Evolutionary conservation across 2,888 invertebrate genomes (phyloP).

Genomic region (Caradrina clavipalpis): DNA sequence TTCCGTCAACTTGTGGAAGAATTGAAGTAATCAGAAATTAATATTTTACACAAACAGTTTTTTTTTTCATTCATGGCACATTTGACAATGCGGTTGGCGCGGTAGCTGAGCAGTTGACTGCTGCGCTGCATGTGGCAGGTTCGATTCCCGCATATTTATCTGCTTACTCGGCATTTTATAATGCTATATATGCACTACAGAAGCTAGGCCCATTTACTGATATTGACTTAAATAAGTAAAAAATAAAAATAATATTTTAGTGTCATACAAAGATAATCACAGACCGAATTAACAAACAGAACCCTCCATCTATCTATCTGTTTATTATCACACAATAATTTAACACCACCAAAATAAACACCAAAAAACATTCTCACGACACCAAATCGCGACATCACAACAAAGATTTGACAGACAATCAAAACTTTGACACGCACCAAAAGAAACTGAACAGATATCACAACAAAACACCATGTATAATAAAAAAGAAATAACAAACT

Average conservation of each 20-base stretch:
- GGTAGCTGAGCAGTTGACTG: no score
- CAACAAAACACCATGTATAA: constrained; percentile 77
- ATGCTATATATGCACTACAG: background rate
- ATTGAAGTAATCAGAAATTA: background rate
- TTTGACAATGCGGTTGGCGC: no score
- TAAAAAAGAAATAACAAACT: constrained; percentile 78
- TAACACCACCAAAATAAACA: constrained; percentile 61
- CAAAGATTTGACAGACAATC: constrained; percentile 88
- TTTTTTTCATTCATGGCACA: no score
- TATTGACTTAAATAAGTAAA: background rate
- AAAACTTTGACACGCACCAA: constrained; percentile 86
- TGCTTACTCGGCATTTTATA: no score
- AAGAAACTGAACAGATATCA: constrained; percentile 81
- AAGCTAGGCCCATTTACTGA: background rate
- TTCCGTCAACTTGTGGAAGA: background rate
- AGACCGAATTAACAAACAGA: background rate
- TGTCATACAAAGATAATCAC: background rate
- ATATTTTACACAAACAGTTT: background rate
- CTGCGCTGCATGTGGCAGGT: no score
- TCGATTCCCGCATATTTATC: no score
- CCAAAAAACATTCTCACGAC: constrained; percentile 81
- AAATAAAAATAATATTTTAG: background rate
- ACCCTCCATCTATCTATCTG: constrained; percentile 1
- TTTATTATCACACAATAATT: constrained; percentile 46
- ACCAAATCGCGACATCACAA: constrained; percentile 77